Conservation (phyloP, 2,888 invertebrate genomes). For the Thalpophila matura region DNA sequence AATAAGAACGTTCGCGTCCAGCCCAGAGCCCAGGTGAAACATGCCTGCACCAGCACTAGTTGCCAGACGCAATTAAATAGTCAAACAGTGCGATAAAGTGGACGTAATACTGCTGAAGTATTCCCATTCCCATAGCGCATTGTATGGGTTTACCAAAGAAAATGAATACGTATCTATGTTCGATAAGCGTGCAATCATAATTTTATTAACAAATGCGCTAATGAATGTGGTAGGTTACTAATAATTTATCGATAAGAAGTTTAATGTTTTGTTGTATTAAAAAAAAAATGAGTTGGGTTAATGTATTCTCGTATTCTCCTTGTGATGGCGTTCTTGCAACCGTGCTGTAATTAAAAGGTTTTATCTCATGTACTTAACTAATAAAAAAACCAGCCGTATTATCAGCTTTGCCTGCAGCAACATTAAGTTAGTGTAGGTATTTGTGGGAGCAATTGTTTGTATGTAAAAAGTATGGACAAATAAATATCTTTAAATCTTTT, state of each 20-base stretch:
- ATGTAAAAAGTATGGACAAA: no score
- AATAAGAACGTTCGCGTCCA: constrained; percentile 42
- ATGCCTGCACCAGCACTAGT: constrained; percentile 35
- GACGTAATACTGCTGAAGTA: constrained; percentile 14
- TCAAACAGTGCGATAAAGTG: constrained; percentile 16
- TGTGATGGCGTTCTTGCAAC: no score
- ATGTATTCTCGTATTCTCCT: constrained; percentile 13
- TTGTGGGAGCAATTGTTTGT: neutral
- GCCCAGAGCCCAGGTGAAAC: constrained; percentile 22
- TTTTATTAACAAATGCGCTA: constrained; percentile 17
- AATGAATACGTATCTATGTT: constrained; percentile 17
- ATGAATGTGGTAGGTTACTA: constrained; percentile 15
- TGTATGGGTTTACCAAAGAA: neutral
- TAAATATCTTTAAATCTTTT: neutral
- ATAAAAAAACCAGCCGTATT: constrained; percentile 26
- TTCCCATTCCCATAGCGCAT: no score
- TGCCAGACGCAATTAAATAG: constrained; percentile 40
- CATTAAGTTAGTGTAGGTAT: constrained; percentile 2
- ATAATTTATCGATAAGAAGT: constrained; percentile 5
- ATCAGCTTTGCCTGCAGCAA: neutral
- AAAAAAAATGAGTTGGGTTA: neutral
- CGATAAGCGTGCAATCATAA: neutral
- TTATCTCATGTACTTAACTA: constrained; percentile 19
- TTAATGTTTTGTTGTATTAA: neutral
- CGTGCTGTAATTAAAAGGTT: constrained; percentile 8